Conservation (phyloP, 2,888 invertebrate genomes). For the Craniophora ligustri region DNA sequence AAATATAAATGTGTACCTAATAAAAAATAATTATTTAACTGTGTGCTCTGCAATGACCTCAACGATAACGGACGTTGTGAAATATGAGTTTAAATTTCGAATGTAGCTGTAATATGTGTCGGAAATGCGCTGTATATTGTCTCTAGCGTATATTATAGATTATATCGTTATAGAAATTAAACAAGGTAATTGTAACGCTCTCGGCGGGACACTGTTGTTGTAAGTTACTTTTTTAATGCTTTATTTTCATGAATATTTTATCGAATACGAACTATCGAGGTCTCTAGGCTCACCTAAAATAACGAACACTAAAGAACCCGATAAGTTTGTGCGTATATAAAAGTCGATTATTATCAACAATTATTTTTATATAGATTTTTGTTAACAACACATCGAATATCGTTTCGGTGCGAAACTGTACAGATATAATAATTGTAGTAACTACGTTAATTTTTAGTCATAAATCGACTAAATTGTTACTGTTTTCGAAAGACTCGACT, state of each 20-base stretch:
- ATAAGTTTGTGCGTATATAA: constrained; percentile 31
- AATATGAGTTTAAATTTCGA: constrained; percentile 62
- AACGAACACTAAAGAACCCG: constrained; percentile 25
- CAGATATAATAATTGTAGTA: constrained; percentile 44
- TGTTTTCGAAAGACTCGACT: constrained; percentile 50
- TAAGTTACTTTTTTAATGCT: constrained; percentile 40
- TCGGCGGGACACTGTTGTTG: constrained; percentile 68
- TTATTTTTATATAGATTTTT: constrained; percentile 53
- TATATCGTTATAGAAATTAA: constrained; percentile 74
- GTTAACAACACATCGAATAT: constrained; percentile 44
- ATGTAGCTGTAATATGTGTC: constrained; percentile 69
- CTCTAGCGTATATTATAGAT: constrained; percentile 73
- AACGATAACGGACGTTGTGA: constrained; percentile 75
- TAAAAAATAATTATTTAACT: constrained; percentile 48
- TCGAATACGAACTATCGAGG: constrained; percentile 29
- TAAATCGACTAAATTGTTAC: constrained; percentile 44
- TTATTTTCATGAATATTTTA: constrained; percentile 49
- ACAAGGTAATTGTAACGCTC: constrained; percentile 59
- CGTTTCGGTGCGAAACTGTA: constrained; percentile 41
- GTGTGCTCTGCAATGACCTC: constrained; percentile 62
- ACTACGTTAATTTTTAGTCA: constrained; percentile 33
- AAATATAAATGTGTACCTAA: constrained; percentile 45
- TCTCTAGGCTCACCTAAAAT: constrained; percentile 9
- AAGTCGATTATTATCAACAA: constrained; percentile 45
- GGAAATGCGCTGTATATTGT: constrained; percentile 74